Conservation (phyloP, 1,140 invertebrate species). For the Oscheius sp. region DNA sequence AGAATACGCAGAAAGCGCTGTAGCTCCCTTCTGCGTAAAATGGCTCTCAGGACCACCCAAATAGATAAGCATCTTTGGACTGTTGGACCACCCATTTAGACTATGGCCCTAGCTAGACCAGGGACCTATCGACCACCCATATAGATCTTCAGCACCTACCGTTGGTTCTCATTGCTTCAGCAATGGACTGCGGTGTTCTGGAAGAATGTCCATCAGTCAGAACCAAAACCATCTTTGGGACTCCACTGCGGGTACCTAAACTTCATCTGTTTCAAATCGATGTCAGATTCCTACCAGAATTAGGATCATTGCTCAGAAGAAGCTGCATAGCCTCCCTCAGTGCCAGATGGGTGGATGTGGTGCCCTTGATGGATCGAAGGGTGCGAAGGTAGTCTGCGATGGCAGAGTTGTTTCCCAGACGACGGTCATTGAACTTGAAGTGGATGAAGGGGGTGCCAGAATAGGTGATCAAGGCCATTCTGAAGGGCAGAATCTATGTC, state of each 20-base stretch:
- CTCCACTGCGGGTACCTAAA: slow-evolving; percentile 47
- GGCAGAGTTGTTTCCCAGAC: slow-evolving; percentile 49
- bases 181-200: slow-evolving; percentile 23
- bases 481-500: too few species aligned
- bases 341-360: slow-evolving; percentile 55
- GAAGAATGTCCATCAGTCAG: slow-evolving; percentile 56
- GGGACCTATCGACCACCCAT: too few species aligned
- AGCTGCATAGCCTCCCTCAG: slow-evolving; percentile 48
- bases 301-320: slow-evolving; percentile 44
- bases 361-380: slow-evolving; percentile 56
- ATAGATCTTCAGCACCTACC: neutral
- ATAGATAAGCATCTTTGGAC: too few species aligned
- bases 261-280: neutral
- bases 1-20: too few species aligned
- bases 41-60: too few species aligned
- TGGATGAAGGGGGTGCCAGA: slow-evolving; percentile 56
- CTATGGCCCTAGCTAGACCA: too few species aligned
- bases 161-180: neutral
- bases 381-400: slow-evolving; percentile 33
- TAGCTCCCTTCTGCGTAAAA: too few species aligned
- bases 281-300: slow-evolving; percentile 34
- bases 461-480: slow-evolving; percentile 55
- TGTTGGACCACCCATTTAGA: too few species aligned
- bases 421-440: slow-evolving; percentile 54
- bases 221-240: slow-evolving; percentile 51